A percentile compares a stretch with the other conserved stretches of the same genome.
phyloP scores from a whole-genome alignment of 2,113 vertebrate species.

The Onychostruthus taczanowskii region DNA sequence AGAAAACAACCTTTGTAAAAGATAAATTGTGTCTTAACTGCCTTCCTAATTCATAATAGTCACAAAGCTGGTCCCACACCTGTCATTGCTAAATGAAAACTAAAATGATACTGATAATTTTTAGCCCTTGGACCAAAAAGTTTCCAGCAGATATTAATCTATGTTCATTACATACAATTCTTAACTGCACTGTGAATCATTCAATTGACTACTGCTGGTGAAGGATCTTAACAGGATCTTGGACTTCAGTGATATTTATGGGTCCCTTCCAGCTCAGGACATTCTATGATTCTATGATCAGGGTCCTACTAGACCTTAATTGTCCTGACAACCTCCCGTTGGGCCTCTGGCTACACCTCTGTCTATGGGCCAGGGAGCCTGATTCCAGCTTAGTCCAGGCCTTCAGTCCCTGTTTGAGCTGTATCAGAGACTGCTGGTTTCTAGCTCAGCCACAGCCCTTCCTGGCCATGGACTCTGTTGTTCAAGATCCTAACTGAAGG shows the following conservation, averaged over 20 bases:
- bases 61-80: background rate
- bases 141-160: background rate
- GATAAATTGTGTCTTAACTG: background rate
- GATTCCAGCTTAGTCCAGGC: background rate
- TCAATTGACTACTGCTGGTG: background rate
- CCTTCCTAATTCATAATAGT: background rate
- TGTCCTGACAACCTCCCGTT: background rate
- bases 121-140: background rate
- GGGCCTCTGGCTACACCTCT: background rate
- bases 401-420: background rate
- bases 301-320: background rate
- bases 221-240: background rate
- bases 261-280: background rate
- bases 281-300: background rate
- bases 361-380: accelerated
- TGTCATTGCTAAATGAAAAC: background rate
- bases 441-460: background rate
- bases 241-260: background rate
- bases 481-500: background rate
- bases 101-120: background rate
- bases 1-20: background rate
- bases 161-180: background rate
- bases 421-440: background rate
- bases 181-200: background rate
- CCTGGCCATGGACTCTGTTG: background rate